These are phyloP conservation scores for Pseudotriccus pelzelni DNA, from an alignment of 2,797 vertebrate genomes.

Conservation along the genomic window DNA sequence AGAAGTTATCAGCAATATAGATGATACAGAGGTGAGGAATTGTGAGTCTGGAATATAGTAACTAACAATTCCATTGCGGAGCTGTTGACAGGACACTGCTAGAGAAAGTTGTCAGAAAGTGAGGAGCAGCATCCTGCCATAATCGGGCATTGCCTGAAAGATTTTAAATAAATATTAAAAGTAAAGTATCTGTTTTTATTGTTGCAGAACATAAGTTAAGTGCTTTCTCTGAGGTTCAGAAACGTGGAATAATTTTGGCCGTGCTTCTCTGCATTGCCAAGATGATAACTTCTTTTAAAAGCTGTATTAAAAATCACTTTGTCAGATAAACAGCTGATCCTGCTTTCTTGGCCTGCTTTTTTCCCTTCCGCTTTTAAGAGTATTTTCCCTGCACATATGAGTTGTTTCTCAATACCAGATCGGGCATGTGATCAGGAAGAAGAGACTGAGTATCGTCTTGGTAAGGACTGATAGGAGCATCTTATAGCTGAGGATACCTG, in stretches of 20 bases:
- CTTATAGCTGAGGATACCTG: neutral
- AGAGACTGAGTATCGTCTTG: neutral
- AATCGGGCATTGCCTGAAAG: neutral
- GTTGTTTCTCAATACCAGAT: neutral
- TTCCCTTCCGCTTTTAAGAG: neutral
- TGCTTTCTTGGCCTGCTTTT: neutral
- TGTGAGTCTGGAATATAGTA: neutral
- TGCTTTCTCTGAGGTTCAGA: neutral
- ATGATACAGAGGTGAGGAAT: neutral
- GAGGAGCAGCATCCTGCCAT: neutral
- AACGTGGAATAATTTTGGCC: neutral
- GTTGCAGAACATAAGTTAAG: neutral
- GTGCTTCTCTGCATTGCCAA: neutral
- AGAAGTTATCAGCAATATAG: neutral
- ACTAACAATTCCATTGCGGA: neutral
- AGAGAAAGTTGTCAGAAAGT: neutral
- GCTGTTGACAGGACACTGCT: neutral
- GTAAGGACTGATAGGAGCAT: neutral
- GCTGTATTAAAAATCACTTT: neutral
- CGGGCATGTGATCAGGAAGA: neutral
- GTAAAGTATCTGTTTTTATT: neutral
- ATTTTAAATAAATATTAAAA: neutral
- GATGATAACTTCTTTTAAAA: neutral
- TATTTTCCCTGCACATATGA: neutral
- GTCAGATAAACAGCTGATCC: neutral